These are phyloP conservation scores for Caenorhabditis sp. DNA, from an alignment of 2,888 invertebrate genomes.

Conservation along the genomic window DNA sequence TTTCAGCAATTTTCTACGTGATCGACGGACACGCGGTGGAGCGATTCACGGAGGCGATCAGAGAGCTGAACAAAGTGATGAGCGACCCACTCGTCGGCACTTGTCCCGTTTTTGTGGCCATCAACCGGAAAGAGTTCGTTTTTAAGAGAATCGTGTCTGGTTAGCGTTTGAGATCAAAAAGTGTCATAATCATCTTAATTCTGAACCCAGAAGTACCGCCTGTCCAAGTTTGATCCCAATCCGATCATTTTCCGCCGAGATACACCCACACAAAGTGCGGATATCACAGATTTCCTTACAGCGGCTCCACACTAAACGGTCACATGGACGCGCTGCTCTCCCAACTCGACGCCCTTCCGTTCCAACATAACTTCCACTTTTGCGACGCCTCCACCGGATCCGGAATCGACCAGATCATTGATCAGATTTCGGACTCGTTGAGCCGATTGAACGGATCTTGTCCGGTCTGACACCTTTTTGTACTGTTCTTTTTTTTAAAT, in stretches of 20 bases:
- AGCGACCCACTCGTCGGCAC: slow-evolving; percentile 40
- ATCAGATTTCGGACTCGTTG: slow-evolving; percentile 32
- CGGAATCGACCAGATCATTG: slow-evolving; percentile 55
- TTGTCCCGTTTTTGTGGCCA: slow-evolving; percentile 55
- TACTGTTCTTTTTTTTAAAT: neutral
- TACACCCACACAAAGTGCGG: too few species aligned
- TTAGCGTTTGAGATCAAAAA: too few species aligned
- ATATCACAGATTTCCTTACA: slow-evolving; percentile 9
- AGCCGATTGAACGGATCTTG: slow-evolving; percentile 36
- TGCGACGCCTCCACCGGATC: slow-evolving; percentile 55
- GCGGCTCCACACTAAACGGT: slow-evolving; percentile 32
- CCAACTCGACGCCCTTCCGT: slow-evolving; percentile 35
- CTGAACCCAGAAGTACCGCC: too few species aligned
- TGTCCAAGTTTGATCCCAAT: too few species aligned
- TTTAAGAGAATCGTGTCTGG: too few species aligned
- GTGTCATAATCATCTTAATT: too few species aligned
- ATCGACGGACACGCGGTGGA: slow-evolving; percentile 82
- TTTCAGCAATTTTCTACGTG: slow-evolving; percentile 82
- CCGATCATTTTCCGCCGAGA: too few species aligned
- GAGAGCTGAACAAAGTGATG: slow-evolving; percentile 42
- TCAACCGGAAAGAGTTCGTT: slow-evolving; percentile 55
- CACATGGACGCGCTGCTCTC: slow-evolving; percentile 43
- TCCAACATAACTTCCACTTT: slow-evolving; percentile 52
- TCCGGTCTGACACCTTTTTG: slow-evolving; percentile 14
- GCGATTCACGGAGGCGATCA: slow-evolving; percentile 81